These are phyloP conservation scores for Pyrochroa serraticornis DNA, from an alignment of 2,888 invertebrate genomes.

Conservation along the genomic window DNA sequence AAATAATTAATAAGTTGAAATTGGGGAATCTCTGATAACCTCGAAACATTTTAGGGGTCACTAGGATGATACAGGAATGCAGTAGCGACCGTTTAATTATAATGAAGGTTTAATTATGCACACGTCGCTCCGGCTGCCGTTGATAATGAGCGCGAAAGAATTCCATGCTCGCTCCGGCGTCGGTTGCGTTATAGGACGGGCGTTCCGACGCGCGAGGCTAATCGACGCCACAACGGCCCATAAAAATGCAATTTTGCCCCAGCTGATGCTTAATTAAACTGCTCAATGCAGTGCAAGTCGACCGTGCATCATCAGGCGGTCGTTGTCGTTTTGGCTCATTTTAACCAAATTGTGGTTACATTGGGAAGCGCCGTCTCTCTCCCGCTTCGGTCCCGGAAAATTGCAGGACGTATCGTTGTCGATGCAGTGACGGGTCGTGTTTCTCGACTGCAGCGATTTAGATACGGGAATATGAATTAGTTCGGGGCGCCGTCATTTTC, in stretches of 20 bases:
- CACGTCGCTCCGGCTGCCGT: not conserved
- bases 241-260: slow-evolving; percentile 42
- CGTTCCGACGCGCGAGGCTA: slow-evolving; percentile 32
- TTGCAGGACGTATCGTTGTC: too few relatives aligned
- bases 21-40: too few relatives aligned
- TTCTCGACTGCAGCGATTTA: not conserved
- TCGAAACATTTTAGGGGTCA: too few relatives aligned
- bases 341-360: slow-evolving; percentile 10
- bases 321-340: slow-evolving; percentile 27
- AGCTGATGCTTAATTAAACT: slow-evolving; percentile 35
- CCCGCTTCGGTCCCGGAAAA: not conserved
- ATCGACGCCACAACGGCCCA: slow-evolving; percentile 38
- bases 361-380: slow-evolving; percentile 9
- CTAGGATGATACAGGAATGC: too few relatives aligned
- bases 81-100: not conserved
- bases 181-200: slow-evolving; percentile 8
- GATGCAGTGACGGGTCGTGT: not conserved
- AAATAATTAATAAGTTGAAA: too few relatives aligned
- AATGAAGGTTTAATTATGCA: slow-evolving; percentile 2
- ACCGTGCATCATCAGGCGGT: slow-evolving; percentile 31
- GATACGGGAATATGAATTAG: slow-evolving; percentile 4
- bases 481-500: slow-evolving; percentile 1
- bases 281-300: slow-evolving; percentile 31
- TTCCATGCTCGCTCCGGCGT: slow-evolving; percentile 9
- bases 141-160: slow-evolving; percentile 1